These are phyloP conservation scores for Meteorus cinctellus DNA, from an alignment of 2,888 invertebrate species.

Conservation along the genomic window DNA sequence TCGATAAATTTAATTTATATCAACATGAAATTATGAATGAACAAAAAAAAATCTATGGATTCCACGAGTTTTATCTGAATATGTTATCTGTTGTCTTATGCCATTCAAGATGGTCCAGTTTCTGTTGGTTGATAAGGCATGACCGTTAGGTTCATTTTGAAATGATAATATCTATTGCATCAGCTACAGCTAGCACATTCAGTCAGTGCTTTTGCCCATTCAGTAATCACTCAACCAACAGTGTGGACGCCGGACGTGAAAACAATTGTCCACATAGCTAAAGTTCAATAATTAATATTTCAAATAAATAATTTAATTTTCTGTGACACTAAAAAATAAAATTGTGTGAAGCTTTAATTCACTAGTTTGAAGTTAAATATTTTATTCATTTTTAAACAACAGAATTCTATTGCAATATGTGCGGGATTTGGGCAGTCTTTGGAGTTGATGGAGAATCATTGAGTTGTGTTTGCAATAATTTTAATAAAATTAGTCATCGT, in stretches of 20 bases:
- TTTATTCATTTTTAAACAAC: not conserved
- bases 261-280: not conserved
- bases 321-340: not conserved
- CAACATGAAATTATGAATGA: no score
- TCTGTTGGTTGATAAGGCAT: not conserved
- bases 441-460: constrained; percentile 77
- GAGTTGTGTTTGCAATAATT: constrained; percentile 78
- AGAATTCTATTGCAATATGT: constrained; percentile 74
- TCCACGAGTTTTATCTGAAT: no score
- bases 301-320: no score
- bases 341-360: not conserved
- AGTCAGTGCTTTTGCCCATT: no score
- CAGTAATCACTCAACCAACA: not conserved
- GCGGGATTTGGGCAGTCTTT: constrained; percentile 86
- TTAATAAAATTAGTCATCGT: constrained; percentile 80
- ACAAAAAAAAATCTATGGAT: no score
- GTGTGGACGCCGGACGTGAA: not conserved
- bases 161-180: not conserved
- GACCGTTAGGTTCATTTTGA: not conserved
- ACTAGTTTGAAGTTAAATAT: not conserved
- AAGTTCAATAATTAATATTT: not conserved
- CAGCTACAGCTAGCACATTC: not conserved
- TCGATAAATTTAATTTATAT: no score
- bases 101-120: no score
- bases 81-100: no score